Conservation (phyloP, 2,797 vertebrate genomes). For the Prionace glauca region DNA sequence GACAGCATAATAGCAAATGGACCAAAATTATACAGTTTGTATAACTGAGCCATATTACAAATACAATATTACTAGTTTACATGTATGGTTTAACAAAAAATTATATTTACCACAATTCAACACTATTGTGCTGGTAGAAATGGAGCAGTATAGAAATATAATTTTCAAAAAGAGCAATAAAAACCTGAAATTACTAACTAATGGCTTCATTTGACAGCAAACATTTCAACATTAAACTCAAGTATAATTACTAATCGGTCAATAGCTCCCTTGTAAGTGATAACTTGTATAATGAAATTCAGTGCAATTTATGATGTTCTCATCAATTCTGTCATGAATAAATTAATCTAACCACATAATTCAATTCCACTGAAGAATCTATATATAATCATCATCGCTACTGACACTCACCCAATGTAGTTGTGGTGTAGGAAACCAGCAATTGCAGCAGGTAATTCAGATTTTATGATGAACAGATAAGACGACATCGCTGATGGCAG, state of each 20-base stretch:
- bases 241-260: neutral
- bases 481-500: slow-evolving; percentile 82
- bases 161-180: neutral
- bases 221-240: neutral
- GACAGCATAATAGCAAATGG: neutral
- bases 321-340: neutral
- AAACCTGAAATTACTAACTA: neutral
- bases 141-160: neutral
- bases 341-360: neutral
- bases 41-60: slow-evolving; percentile 52
- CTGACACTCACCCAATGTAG: slow-evolving; percentile 65
- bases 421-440: slow-evolving; percentile 63
- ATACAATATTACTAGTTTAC: slow-evolving; percentile 54
- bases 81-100: slow-evolving; percentile 56
- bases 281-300: neutral
- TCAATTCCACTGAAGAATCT: neutral
- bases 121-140: neutral
- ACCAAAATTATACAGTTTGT: neutral
- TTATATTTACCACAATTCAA: slow-evolving; percentile 44
- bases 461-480: slow-evolving; percentile 89
- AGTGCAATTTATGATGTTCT: neutral
- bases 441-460: slow-evolving; percentile 82
- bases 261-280: neutral
- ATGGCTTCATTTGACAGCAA: neutral
- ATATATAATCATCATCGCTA: neutral